Evolutionary conservation across 2,113 vertebrate genomes (phyloP), one percentile per base, ranked within the genome.

Genomic region (Hydrolagus affinis): DNA sequence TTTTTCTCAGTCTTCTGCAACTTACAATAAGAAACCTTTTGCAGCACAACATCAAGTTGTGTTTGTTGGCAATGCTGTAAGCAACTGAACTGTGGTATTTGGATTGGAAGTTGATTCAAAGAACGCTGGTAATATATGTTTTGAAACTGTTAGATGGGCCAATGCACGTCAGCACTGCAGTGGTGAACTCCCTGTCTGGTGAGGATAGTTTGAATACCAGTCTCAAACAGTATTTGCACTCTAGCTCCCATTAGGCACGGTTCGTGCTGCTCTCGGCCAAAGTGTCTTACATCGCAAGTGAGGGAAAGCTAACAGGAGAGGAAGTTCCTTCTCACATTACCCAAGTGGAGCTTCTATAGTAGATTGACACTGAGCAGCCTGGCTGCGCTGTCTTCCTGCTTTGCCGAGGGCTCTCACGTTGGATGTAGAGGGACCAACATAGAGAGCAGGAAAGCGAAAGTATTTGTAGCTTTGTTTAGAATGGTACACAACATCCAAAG

Each of bases 1-100:
- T 30, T 62, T 80, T 57, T 66, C 66, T 83, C 78, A 83, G 44
- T 44, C 59, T 78, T 78, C 76, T 78, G 76, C 59, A 83, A 14
- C 66, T 66, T 83, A 15, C 44, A 44, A 19, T 83, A 30, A 62
- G 11, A 66, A 64, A 83, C 25, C 28, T 66, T 17, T 19, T 11
- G 15, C 1, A 32, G 62, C 14, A 64, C 23, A 60, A 64, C 78
- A 14, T 83, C 28, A 64, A 83, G 25, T 28, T 44, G 44, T 44
- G 44, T 44, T 9, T 3, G 32, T 83, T 15, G 66, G 30, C 15
- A 83, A 66, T 28, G 66, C 60, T 19, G 30, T 83, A 28, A 83
- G 78, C 60, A 83, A 83, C 25, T 11, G 8, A 66, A 3, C 72
- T 44, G 44, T 17, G 17, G 7, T 17, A 28, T 83, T 66, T 83